Percentiles rank a stretch among this genome's conserved stretches.
Conservation (phyloP, 2,888 invertebrate genomes). For the Drosophila yooni region DNA sequence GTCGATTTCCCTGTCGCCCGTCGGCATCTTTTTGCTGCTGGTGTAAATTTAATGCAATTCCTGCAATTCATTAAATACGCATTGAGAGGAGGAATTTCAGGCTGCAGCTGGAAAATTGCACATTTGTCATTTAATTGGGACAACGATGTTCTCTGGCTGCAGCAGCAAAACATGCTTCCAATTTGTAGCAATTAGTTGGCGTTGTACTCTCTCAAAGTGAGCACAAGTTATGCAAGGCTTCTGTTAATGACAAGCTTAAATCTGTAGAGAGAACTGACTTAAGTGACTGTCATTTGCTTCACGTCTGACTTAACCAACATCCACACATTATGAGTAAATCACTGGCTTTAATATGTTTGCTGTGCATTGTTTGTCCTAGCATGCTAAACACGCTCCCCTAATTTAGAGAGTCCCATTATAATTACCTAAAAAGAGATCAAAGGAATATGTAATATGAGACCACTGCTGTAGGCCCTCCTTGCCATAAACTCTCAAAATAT, state of each 20-base stretch:
- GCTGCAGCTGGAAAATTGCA: not conserved
- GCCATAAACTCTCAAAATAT: not conserved
- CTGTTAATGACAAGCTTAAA: slow-evolving; percentile 24
- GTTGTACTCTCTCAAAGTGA: not conserved
- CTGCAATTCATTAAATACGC: slow-evolving; percentile 43
- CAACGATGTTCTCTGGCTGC: not conserved
- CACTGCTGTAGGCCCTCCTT: not conserved
- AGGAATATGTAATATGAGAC: slow-evolving; percentile 12
- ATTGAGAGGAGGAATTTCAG: not conserved
- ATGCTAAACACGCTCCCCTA: not conserved
- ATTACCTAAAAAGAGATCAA: slow-evolving; percentile 29
- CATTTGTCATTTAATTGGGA: slow-evolving; percentile 17
- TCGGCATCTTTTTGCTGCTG: slow-evolving; percentile 17
- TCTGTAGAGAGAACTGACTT: slow-evolving; percentile 17
- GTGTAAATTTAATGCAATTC: slow-evolving; percentile 45
- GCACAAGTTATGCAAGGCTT: slow-evolving; percentile 3
- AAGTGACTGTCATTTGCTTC: slow-evolving; percentile 27
- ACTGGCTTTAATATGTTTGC: slow-evolving; percentile 24
- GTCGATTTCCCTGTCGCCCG: slow-evolving; percentile 9
- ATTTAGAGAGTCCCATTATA: slow-evolving; percentile 1
- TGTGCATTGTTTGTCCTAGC: slow-evolving; percentile 19
- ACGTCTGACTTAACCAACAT: slow-evolving; percentile 8
- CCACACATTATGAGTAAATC: slow-evolving; percentile 26
- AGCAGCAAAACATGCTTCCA: slow-evolving; percentile 17
- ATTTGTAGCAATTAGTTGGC: slow-evolving; percentile 14